Evolutionary conservation across 2,113 vertebrate species (phyloP).

Genomic region (cattle (Bos taurus)): ARS-UCD2.0 NC_037329.1:26369501-26370000

Average conservation of each 20-base stretch:
- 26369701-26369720: neutral
- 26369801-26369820: neutral
- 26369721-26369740: neutral
- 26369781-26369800: neutral
- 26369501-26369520: neutral
- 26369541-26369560: neutral
- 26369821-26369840: neutral
- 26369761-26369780: neutral
- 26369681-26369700: neutral
- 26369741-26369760: neutral
- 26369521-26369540: neutral
- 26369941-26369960: neutral
- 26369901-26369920: neutral
- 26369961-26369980: neutral
- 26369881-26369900: neutral
- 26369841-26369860: neutral
- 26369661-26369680: neutral
- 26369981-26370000: neutral
- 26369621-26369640: neutral
- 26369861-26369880: neutral
- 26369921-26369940: conserved; percentile 3
- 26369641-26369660: neutral
- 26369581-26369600: neutral
- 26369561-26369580: neutral
- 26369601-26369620: neutral